Conservation (phyloP, 2,797 vertebrate species). For the Galago senegalensis region DNA sequence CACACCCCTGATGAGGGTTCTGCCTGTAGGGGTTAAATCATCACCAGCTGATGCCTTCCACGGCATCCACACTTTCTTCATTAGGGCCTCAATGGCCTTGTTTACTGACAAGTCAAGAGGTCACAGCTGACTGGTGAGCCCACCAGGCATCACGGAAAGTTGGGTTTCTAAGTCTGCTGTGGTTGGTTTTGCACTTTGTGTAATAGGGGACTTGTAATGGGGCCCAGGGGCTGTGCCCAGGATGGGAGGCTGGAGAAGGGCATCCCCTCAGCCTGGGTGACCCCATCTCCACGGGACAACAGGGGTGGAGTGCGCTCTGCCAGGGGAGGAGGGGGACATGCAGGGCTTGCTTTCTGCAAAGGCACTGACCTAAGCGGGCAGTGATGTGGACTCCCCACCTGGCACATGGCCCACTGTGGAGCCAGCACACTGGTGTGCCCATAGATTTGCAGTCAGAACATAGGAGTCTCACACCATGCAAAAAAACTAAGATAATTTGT, state of each 20-base stretch:
- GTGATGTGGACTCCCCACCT: background rate
- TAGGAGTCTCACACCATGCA: background rate
- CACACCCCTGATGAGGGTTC: no score
- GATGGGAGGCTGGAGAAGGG: background rate
- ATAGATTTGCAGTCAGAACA: background rate
- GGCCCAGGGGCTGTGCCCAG: rapidly evolving
- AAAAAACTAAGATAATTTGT: background rate
- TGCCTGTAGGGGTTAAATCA: no score
- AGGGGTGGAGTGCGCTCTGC: background rate
- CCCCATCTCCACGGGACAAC: no score
- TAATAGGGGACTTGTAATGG: background rate
- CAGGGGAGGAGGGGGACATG: background rate
- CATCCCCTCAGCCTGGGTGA: background rate
- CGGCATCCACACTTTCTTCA: no score
- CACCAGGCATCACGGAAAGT: no score
- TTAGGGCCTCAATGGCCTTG: no score
- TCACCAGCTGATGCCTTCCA: no score
- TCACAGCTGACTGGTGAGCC: no score
- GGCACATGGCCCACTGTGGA: background rate
- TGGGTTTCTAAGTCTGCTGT: no score
- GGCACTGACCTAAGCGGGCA: background rate
- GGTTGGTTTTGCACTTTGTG: no score
- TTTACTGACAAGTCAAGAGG: no score
- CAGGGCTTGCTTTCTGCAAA: background rate
- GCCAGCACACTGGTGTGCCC: background rate